phyloP scores from a whole-genome alignment of 2,797 vertebrate species.

The Lithobates pipiens region DNA sequence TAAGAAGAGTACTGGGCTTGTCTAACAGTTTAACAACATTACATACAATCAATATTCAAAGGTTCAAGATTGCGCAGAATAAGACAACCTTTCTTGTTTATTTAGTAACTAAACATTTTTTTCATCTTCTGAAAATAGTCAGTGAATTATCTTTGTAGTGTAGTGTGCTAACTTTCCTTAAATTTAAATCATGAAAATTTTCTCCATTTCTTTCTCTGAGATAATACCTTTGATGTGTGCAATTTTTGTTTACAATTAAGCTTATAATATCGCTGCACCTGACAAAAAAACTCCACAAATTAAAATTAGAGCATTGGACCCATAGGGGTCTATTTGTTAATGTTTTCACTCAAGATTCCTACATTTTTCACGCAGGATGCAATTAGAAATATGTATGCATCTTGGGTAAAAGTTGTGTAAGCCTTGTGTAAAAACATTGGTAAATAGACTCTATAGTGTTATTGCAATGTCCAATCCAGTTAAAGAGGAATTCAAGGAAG shows the following conservation, averaged over 20 bases:
- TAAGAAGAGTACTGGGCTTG: constrained; percentile 1
- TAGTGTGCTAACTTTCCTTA: neutral
- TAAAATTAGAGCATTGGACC: too few relatives aligned
- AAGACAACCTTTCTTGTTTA: neutral
- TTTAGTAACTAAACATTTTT: neutral
- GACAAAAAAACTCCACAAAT: neutral
- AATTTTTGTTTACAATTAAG: neutral
- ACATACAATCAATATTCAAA: constrained; percentile 36
- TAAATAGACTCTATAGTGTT: too few relatives aligned
- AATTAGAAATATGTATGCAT: too few relatives aligned
- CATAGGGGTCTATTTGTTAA: too few relatives aligned
- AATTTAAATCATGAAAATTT: neutral
- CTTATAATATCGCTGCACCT: neutral
- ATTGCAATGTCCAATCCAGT: too few relatives aligned
- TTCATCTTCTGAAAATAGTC: neutral
- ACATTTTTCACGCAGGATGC: too few relatives aligned
- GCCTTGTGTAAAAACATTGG: too few relatives aligned
- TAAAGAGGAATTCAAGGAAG: too few relatives aligned
- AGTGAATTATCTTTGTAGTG: neutral
- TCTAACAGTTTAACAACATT: neutral
- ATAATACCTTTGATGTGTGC: neutral
- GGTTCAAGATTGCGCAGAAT: neutral
- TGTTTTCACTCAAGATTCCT: too few relatives aligned
- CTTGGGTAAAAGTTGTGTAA: too few relatives aligned
- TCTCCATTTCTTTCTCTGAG: neutral